Percentiles rank a stretch among this genome's conserved stretches.
Evolutionary conservation across 2,797 vertebrate species (phyloP).

Genomic region (Emys orbicularis): DNA sequence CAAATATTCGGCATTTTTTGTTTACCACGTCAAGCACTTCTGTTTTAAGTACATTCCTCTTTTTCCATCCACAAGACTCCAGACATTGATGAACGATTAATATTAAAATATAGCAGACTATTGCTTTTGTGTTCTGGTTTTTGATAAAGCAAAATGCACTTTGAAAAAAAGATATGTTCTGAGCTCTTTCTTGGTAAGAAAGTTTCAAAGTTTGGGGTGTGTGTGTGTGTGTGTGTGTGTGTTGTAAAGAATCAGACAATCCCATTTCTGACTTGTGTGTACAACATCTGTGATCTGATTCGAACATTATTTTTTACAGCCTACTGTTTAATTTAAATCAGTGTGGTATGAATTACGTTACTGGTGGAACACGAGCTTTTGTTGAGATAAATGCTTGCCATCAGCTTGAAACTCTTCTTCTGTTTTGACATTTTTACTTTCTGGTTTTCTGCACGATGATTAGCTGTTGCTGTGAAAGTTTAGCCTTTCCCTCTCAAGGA

Average conservation of each 20-base stretch:
- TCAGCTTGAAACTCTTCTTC: not conserved
- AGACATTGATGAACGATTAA: not conserved
- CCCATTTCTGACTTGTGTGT: not conserved
- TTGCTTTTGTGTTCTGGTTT: not conserved
- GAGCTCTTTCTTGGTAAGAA: not conserved
- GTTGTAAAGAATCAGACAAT: not conserved
- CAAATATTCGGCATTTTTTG: not conserved
- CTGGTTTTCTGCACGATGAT: not conserved
- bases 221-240: too few relatives aligned
- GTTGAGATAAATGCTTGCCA: conserved; percentile 41
- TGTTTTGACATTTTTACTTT: not conserved
- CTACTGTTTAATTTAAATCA: not conserved
- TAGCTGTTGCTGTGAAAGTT: not conserved
- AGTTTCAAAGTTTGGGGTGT: not conserved
- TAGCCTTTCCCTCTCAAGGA: not conserved
- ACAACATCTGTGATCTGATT: not conserved
- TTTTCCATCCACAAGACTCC: not conserved
- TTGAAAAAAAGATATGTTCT: not conserved
- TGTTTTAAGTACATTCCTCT: not conserved
- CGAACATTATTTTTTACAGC: not conserved
- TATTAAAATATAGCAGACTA: not conserved
- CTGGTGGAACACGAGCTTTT: conserved; percentile 53
- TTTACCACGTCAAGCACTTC: too few relatives aligned
- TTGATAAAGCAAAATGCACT: not conserved
- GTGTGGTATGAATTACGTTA: not conserved